Evolutionary conservation across 2,113 vertebrate genomes (phyloP).

Genomic region (Lagopus leucura): DNA sequence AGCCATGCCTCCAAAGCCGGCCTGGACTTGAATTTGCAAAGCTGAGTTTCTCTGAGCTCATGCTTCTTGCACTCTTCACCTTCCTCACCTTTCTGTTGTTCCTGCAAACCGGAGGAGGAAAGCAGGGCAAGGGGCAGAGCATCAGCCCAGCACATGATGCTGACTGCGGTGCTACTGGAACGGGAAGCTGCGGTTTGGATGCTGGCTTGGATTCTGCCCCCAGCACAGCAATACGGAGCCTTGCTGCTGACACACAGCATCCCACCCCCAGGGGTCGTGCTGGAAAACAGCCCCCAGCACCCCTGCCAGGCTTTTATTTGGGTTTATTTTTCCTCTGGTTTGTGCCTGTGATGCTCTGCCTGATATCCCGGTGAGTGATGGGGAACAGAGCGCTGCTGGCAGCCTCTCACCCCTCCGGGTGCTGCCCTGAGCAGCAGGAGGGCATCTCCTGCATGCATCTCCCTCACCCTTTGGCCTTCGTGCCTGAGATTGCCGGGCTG

Average conservation of each 20-base stretch:
- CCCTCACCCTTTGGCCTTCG: constrained; percentile 13
- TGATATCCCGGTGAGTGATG: background rate
- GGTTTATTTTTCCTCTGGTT: background rate
- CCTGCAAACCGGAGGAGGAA: background rate
- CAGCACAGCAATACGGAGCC: background rate
- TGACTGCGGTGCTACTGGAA: background rate
- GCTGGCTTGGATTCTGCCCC: background rate
- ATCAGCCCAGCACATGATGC: background rate
- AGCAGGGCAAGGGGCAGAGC: background rate
- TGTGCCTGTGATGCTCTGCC: background rate
- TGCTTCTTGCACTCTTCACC: background rate
- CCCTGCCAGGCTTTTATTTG: background rate
- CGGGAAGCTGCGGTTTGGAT: constrained; percentile 45
- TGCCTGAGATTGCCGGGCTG: background rate
- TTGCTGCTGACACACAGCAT: background rate
- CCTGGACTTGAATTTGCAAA: background rate
- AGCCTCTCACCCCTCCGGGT: background rate
- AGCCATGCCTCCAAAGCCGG: background rate
- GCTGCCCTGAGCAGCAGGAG: background rate
- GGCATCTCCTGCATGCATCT: background rate
- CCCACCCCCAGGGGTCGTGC: background rate
- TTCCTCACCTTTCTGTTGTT: background rate
- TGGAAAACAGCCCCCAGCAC: background rate
- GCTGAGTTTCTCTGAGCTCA: background rate
- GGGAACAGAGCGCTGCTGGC: background rate